phyloP scores from a whole-genome alignment of 2,888 invertebrate species.

The Apoda limacodes region DNA sequence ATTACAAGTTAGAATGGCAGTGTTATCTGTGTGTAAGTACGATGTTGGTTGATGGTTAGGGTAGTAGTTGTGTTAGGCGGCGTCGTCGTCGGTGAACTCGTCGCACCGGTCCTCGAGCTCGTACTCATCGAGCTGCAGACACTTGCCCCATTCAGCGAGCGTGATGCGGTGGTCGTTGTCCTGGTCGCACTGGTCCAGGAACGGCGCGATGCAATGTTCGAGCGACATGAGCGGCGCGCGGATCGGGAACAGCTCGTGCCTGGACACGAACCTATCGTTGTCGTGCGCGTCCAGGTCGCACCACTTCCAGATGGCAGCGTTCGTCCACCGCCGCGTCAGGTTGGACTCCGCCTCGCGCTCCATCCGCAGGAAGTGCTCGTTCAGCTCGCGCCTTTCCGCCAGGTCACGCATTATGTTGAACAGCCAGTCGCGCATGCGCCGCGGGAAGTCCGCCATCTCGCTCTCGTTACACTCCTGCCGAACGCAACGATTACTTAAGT shows the following conservation, averaged over 20 bases:
- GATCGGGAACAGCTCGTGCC: conserved; percentile 96
- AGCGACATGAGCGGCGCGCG: conserved; percentile 94
- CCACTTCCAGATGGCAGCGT: conserved; percentile 98
- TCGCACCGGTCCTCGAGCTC: conserved; percentile 86
- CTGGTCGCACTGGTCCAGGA: conserved; percentile 90
- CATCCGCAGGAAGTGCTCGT: conserved; percentile 85
- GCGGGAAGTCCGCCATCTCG: conserved; percentile 94
- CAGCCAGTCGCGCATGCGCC: conserved; percentile 98
- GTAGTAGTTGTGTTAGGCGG: conserved; percentile 3
- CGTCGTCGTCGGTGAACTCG: conserved; percentile 70
- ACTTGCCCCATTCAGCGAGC: conserved; percentile 92
- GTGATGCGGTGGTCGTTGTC: conserved; percentile 92
- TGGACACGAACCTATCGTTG: conserved; percentile 85
- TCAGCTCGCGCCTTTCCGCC: conserved; percentile 88
- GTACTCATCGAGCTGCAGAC: conserved; percentile 85
- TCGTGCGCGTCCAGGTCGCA: conserved; percentile 96
- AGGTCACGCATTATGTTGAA: conserved; percentile 97
- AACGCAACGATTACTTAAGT: too few species aligned
- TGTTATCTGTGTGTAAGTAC: too few species aligned
- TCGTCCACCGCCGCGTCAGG: conserved; percentile 85
- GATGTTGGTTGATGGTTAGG: too few species aligned
- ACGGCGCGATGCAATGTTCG: conserved; percentile 98
- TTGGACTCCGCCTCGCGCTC: conserved; percentile 91
- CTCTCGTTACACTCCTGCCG: conserved; percentile 80
- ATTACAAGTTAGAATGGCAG: too few species aligned